Percentiles rank a stretch among this genome's conserved stretches.
phyloP scores from a whole-genome alignment of 2,113 vertebrate genomes.

The Petaurus breviceps region DNA sequence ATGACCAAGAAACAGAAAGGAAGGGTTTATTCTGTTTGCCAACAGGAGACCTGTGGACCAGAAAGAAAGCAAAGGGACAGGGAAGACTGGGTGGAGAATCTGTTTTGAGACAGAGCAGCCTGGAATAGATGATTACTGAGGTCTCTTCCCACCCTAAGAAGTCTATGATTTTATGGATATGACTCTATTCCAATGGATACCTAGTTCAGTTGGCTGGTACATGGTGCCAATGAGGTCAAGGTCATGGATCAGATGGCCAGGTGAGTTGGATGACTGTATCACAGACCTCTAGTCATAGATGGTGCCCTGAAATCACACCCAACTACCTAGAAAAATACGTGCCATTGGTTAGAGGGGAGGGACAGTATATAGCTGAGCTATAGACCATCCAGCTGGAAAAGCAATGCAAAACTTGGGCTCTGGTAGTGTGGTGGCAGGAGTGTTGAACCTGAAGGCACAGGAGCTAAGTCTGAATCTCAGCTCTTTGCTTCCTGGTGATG shows the following conservation, averaged over 20 bases:
- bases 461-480: no score
- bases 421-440: neutral
- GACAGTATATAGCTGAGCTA: neutral
- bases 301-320: neutral
- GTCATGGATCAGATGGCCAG: neutral
- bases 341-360: neutral
- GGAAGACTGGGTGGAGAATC: neutral
- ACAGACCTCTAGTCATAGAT: neutral
- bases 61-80: neutral
- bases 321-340: neutral
- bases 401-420: neutral
- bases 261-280: neutral
- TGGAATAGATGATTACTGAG: neutral
- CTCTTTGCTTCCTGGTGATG: no score
- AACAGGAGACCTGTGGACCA: slow-evolving; percentile 13
- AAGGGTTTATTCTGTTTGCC: slow-evolving; percentile 41
- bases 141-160: neutral
- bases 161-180: neutral
- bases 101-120: neutral
- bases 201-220: neutral
- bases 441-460: neutral
- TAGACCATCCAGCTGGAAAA: neutral
- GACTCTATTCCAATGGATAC: neutral
- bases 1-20: slow-evolving; percentile 13
- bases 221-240: neutral